Base-by-base conservation (phyloP, 2,888 invertebrate species). In the Alsophila aescularia region DNA sequence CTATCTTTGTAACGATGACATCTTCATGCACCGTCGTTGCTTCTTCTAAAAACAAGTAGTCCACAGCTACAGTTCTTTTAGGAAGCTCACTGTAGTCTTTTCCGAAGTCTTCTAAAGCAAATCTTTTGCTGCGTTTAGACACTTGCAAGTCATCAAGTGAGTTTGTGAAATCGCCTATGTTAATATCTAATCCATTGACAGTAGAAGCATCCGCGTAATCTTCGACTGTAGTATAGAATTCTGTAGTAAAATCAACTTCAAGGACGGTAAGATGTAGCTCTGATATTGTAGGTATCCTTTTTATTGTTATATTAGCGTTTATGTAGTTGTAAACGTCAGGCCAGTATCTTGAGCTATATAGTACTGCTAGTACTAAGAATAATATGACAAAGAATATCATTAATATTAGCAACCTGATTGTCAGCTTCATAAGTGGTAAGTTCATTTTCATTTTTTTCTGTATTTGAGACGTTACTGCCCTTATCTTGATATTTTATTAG, bases 241-340 rank as follows among this genome's bases (percentile, higher is more conserved):
- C 86, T 2, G 83, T 85, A 0, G 73, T 76, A 29, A 64, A 70
- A 14, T 76, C 78, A 1, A 76, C 66, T 62, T 81, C 75, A 1
- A 79, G 50, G 0, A 78, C 49, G 0, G 79, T 82, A 10, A 82
- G 31, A 64, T 85, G 77, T 0, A 90, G 55, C 70, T 91, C 90
- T 0, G 85, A 83, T 60, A 90, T 61, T 1, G 83, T 88, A 0
- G 87, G 84, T 60, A 90, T 89, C 27, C 82, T 72, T 64, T 81
- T 87, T 31, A 91, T 89, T 0, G 90, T 90, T 21, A 91, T 85
- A 60, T 91, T 89, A 0, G 85, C 81, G 34, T 85, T 83, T 8
- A 88, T 72, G 50, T 90, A 90, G 50, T 81, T 87, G 37, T 90
- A 81, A 0, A 90, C 63, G 62, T 91, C 90, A 0, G 85, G 84